Conservation (phyloP, 2,888 invertebrate species). For the Thera obeliscata region DNA sequence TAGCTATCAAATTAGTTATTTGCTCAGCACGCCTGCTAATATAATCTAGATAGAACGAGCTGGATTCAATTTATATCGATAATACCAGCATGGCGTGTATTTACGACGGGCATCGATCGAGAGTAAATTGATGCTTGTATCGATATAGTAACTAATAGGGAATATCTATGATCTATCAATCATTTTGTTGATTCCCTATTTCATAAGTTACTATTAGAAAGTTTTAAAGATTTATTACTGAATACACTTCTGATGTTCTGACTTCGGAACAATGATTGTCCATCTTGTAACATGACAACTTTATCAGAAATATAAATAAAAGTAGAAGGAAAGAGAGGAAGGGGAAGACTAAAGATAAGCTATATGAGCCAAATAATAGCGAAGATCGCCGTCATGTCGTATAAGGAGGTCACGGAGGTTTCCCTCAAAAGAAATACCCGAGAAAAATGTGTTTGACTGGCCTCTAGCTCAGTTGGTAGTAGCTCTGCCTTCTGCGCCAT, state of each 20-base stretch:
- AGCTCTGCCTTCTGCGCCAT: too few species aligned
- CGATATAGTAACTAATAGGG: constrained; percentile 29
- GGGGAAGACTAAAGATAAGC: too few species aligned
- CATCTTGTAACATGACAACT: too few species aligned
- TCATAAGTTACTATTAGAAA: constrained; percentile 2
- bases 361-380: too few species aligned
- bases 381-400: too few species aligned
- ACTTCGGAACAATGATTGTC: too few species aligned
- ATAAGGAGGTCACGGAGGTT: too few species aligned
- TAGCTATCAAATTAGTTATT: constrained; percentile 54
- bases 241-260: not conserved
- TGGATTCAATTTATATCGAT: constrained; percentile 58
- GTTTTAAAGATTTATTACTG: not conserved
- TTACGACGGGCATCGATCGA: constrained; percentile 46
- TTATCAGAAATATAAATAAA: too few species aligned
- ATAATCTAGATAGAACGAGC: constrained; percentile 48
- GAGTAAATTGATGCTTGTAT: constrained; percentile 42
- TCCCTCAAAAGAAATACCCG: too few species aligned
- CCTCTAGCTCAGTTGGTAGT: too few species aligned
- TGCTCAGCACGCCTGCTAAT: constrained; percentile 53
- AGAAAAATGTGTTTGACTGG: too few species aligned
- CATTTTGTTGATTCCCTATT: constrained; percentile 22
- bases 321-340: too few species aligned
- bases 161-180: constrained; percentile 24
- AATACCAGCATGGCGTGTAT: constrained; percentile 47